Evolutionary conservation across 2,113 vertebrate genomes (phyloP).

Genomic region (Alethe diademata): DNA sequence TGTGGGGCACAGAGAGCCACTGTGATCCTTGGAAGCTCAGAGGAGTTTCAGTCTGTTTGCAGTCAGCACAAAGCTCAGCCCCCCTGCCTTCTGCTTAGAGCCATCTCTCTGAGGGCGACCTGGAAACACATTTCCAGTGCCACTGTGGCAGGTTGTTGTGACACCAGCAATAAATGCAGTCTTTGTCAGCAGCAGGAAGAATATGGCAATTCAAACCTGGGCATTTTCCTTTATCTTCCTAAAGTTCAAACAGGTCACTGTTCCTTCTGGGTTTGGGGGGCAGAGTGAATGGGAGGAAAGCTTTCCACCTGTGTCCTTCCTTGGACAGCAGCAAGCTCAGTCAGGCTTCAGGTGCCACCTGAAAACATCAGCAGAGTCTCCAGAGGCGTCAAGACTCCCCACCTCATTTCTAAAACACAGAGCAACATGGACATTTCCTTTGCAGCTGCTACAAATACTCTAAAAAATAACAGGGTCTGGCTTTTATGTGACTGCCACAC

Average conservation of each 20-base stretch:
- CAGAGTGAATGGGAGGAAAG: background rate
- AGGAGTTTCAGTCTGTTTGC: background rate
- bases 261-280: background rate
- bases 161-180: background rate
- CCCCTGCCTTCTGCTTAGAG: background rate
- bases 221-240: background rate
- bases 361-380: background rate
- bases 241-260: background rate
- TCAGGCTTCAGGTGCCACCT: background rate
- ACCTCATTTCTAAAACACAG: background rate
- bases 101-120: background rate
- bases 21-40: background rate
- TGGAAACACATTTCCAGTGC: background rate
- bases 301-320: background rate
- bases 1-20: fast-evolving
- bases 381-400: background rate
- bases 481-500: conserved; percentile 23
- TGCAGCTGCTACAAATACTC: conserved; percentile 17
- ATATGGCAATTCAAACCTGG: fast-evolving
- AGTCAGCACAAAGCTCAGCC: background rate
- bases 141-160: background rate
- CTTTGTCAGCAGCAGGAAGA: background rate
- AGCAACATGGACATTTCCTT: background rate
- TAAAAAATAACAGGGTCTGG: conserved; percentile 26
- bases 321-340: background rate